phyloP scores from a whole-genome alignment of 1,140 invertebrate genomes.

The Adelges cooleyi region DNA sequence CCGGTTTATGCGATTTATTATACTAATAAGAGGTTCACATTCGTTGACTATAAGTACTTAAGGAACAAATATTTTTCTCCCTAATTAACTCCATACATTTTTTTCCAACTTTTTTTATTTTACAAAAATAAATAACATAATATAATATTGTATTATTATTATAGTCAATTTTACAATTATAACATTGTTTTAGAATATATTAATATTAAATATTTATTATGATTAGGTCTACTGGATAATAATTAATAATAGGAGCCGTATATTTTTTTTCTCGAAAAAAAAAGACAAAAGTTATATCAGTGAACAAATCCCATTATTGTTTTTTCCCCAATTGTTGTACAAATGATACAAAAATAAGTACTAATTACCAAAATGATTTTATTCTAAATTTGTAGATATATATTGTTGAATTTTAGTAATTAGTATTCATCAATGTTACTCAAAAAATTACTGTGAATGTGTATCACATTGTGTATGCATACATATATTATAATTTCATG shows the following conservation, averaged over 20 bases:
- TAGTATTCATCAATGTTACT: slow-evolving; percentile 11
- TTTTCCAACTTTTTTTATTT: not conserved
- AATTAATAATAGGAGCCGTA: slow-evolving; percentile 1
- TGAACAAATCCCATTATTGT: not conserved
- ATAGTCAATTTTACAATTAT: slow-evolving; percentile 5
- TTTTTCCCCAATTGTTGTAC: slow-evolving; percentile 1
- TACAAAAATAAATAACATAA: not conserved
- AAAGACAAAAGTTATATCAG: not conserved
- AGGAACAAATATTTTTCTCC: slow-evolving; percentile 1
- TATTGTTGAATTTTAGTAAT: slow-evolving; percentile 24
- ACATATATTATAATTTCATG: no score
- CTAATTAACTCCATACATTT: not conserved
- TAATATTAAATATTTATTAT: not conserved
- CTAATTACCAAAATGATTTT: slow-evolving; percentile 3
- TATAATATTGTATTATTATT: not conserved
- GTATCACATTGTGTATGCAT: no score
- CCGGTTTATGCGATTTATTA: not conserved
- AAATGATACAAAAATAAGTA: slow-evolving; percentile 12
- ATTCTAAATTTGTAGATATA: slow-evolving; percentile 23
- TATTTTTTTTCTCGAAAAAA: not conserved
- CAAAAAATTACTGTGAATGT: no score
- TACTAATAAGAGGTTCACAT: no score
- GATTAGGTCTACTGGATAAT: not conserved
- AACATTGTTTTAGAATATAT: slow-evolving; percentile 6
- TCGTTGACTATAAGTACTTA: not conserved